These are phyloP conservation scores for Leptatherina wallacei DNA, from an alignment of 2,797 vertebrate genomes.

Conservation along the genomic window DNA sequence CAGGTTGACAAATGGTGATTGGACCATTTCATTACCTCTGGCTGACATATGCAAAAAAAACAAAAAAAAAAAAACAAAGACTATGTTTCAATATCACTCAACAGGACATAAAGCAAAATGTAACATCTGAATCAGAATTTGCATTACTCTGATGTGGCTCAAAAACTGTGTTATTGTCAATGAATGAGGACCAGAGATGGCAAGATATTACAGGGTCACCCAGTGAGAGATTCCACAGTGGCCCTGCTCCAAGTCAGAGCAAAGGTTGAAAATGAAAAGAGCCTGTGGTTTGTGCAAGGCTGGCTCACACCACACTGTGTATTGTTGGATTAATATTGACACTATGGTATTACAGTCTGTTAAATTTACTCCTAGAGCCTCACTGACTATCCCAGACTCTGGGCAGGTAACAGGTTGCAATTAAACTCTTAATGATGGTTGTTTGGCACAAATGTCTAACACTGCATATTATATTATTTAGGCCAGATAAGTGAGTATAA, in stretches of 20 bases:
- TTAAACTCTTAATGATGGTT: conserved; percentile 2
- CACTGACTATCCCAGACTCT: not conserved
- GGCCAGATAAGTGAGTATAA: not conserved
- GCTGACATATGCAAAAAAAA: no score
- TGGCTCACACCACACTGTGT: conserved; percentile 1
- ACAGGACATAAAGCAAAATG: not conserved
- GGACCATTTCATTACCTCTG: no score
- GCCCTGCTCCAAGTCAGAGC: conserved; percentile 50
- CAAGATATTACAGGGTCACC: conserved; percentile 18
- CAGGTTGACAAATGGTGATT: not conserved
- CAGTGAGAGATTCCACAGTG: conserved; percentile 28
- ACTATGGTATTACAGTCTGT: not conserved
- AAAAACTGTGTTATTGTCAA: not conserved
- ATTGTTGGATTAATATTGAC: conserved; percentile 19
- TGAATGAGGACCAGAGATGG: conserved; percentile 12
- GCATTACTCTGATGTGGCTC: conserved; percentile 18
- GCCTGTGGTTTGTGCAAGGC: conserved; percentile 15
- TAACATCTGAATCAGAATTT: not conserved
- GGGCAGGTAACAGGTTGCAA: conserved; percentile 31
- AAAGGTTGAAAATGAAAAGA: conserved; percentile 30
- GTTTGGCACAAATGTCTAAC: not conserved
- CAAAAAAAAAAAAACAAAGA: not conserved
- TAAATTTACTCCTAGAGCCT: conserved; percentile 25
- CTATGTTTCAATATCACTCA: not conserved
- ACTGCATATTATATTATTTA: not conserved